phyloP scores from a whole-genome alignment of 2,797 vertebrate genomes.

The Danio albolineatus region DNA sequence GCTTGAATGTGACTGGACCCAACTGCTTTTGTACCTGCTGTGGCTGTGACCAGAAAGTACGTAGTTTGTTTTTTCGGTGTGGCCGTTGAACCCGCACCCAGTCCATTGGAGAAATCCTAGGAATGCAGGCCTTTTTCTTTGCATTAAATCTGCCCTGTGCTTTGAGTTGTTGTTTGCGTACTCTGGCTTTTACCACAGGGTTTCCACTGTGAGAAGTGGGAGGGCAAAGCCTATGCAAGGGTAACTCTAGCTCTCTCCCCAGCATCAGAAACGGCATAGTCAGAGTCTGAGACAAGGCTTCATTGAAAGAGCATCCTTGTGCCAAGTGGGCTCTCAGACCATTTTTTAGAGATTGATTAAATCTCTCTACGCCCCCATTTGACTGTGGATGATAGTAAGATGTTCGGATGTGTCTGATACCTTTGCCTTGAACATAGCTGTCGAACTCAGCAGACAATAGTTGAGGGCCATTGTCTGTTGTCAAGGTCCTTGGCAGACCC shows the following conservation, averaged over 20 bases:
- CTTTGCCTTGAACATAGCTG: constrained; percentile 3
- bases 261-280: constrained; percentile 48
- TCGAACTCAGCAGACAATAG: constrained; percentile 8
- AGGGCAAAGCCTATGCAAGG: constrained; percentile 8
- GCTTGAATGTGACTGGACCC: background rate
- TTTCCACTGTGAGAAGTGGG: background rate
- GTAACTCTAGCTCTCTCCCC: constrained; percentile 31
- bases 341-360: constrained; percentile 38
- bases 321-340: too few species aligned
- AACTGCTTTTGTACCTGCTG: background rate
- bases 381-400: constrained; percentile 21
- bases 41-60: constrained; percentile 15
- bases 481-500: constrained; percentile 6
- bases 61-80: constrained; percentile 20
- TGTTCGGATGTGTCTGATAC: constrained; percentile 15
- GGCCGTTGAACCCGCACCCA: constrained; percentile 3
- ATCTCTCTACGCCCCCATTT: constrained; percentile 19
- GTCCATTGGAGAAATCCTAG: background rate
- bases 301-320: too few species aligned
- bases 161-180: background rate
- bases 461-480: constrained; percentile 21
- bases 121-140: background rate
- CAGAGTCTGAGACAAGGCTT: too few species aligned
- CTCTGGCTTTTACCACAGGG: too few species aligned
- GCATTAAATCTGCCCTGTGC: constrained; percentile 20